A percentile compares a stretch with the other conserved stretches of the same genome.
phyloP scores from a whole-genome alignment of 1,140 invertebrate species.

The Pseudoatta argentina region DNA sequence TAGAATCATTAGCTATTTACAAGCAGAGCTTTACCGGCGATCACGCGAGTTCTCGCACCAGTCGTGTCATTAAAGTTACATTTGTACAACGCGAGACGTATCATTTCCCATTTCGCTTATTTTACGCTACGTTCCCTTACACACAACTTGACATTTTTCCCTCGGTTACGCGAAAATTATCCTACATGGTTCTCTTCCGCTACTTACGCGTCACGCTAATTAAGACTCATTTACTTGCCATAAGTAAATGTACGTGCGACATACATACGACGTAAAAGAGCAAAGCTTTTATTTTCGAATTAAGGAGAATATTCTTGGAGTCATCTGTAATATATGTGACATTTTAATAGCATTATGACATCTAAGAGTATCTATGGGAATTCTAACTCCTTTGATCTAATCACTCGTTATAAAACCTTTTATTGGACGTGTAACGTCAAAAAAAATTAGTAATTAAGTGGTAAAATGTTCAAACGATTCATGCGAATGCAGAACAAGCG shows the following conservation, averaged over 20 bases:
- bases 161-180: slow-evolving; percentile 28
- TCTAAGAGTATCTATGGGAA: neutral
- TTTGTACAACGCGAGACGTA: slow-evolving; percentile 12
- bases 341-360: neutral
- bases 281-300: slow-evolving; percentile 25
- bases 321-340: neutral
- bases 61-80: slow-evolving; percentile 39
- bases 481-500: neutral
- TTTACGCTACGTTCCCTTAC: slow-evolving; percentile 6
- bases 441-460: slow-evolving; percentile 42
- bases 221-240: slow-evolving; percentile 15
- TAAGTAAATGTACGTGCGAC: neutral
- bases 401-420: too few relatives aligned
- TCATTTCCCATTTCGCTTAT: slow-evolving; percentile 36
- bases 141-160: slow-evolving; percentile 3
- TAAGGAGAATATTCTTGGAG: neutral
- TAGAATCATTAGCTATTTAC: neutral
- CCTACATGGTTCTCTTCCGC: neutral
- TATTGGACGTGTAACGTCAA: neutral
- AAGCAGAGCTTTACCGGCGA: neutral
- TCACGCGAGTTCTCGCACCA: neutral
- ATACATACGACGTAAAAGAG: slow-evolving; percentile 19
- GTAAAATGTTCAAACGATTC: slow-evolving; percentile 40
- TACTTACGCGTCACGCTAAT: slow-evolving; percentile 15
- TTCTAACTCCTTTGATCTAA: neutral